These are phyloP conservation scores for Colletes gigas DNA, from an alignment of 1,140 invertebrate genomes.

Conservation along the genomic window DNA sequence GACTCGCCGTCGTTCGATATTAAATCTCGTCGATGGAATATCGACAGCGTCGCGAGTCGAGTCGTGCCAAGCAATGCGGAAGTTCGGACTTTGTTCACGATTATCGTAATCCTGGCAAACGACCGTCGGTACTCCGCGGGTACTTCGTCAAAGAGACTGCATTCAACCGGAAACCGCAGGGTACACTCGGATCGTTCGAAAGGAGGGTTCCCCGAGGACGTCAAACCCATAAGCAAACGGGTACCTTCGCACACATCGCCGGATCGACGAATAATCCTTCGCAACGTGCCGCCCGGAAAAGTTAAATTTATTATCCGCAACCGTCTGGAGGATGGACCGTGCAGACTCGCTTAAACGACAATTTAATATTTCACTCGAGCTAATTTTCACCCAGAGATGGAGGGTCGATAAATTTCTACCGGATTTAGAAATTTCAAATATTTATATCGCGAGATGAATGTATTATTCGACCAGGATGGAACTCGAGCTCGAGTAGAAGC, in stretches of 20 bases:
- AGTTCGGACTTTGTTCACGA: slow-evolving; percentile 19
- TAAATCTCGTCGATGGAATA: slow-evolving; percentile 36
- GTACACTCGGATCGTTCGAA: background rate
- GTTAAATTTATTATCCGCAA: slow-evolving; percentile 24
- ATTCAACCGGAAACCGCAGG: slow-evolving; percentile 28
- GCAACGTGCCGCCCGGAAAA: too few species aligned
- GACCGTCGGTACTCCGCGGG: background rate
- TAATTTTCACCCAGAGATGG: too few species aligned
- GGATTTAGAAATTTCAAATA: too few species aligned
- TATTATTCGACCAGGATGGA: background rate
- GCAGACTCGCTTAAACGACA: too few species aligned
- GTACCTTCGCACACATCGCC: background rate
- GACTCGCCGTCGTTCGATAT: slow-evolving; percentile 1
- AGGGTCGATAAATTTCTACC: too few species aligned
- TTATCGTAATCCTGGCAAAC: slow-evolving; percentile 39
- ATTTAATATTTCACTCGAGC: too few species aligned
- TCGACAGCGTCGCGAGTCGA: background rate
- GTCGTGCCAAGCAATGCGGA: background rate
- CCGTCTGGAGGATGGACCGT: too few species aligned
- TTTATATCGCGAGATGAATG: background rate
- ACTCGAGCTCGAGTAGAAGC: background rate
- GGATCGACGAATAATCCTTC: slow-evolving; percentile 18
- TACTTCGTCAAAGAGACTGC: slow-evolving; percentile 27
- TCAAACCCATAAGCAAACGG: slow-evolving; percentile 10
- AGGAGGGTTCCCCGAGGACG: background rate